phyloP scores from a whole-genome alignment of 2,888 invertebrate genomes.

The Leptodirus hochenwartii region DNA sequence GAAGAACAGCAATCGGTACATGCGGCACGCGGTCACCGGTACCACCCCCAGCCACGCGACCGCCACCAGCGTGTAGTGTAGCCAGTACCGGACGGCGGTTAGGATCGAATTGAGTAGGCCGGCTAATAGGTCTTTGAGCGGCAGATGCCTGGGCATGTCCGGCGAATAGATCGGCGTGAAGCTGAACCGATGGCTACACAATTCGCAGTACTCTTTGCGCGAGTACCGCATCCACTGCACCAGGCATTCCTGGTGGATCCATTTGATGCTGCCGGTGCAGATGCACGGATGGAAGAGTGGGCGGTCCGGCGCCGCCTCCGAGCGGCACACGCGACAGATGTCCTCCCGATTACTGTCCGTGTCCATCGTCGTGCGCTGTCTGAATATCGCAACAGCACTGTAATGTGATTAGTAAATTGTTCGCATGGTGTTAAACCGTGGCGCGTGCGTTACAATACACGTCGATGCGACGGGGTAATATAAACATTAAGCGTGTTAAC shows the following conservation, averaged over 20 bases:
- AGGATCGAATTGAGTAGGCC: conserved; percentile 79
- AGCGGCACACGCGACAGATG: conserved; percentile 95
- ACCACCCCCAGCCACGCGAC: conserved; percentile 95
- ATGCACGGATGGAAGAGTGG: conserved; percentile 97
- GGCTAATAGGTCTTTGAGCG: conserved; percentile 70
- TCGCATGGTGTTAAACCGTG: no score
- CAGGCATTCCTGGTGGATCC: conserved; percentile 96
- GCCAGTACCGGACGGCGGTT: conserved; percentile 89
- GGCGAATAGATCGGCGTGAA: conserved; percentile 99
- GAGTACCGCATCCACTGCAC: conserved; percentile 99
- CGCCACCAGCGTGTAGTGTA: conserved; percentile 93
- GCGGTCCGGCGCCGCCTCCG: conserved; percentile 79
- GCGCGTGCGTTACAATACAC: no score
- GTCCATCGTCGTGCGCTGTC: no score
- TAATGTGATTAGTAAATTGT: no score
- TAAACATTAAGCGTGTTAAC: no score
- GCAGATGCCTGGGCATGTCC: conserved; percentile 96
- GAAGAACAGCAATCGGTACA: conserved; percentile 83
- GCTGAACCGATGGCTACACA: conserved; percentile 93
- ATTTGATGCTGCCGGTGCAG: conserved; percentile 97
- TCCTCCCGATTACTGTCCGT: conserved; percentile 46
- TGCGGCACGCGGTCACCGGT: conserved; percentile 88
- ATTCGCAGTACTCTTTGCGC: conserved; percentile 94
- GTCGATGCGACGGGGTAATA: no score
- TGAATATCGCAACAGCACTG: no score